These are phyloP conservation scores for Matsumurasca onukii DNA, from an alignment of 1,140 invertebrate species.

Conservation along the genomic window DNA sequence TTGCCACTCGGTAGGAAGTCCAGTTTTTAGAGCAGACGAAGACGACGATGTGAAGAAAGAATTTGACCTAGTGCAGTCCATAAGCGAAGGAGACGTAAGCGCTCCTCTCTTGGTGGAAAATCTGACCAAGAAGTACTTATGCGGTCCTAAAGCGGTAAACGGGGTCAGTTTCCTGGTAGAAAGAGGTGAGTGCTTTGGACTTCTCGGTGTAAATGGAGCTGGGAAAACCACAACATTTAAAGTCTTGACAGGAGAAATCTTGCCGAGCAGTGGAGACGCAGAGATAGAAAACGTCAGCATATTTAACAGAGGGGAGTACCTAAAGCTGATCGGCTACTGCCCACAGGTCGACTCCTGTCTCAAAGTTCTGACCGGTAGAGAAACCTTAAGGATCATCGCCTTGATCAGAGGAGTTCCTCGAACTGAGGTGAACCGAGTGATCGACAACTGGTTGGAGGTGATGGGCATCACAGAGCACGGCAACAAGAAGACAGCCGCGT, in stretches of 20 bases:
- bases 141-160: slow-evolving; percentile 60
- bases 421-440: slow-evolving; percentile 59
- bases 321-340: slow-evolving; percentile 70
- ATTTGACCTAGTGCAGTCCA: not conserved
- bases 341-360: slow-evolving; percentile 84
- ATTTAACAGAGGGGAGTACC: not conserved
- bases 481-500: slow-evolving; percentile 73
- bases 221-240: slow-evolving; percentile 85
- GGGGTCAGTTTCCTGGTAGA: slow-evolving; percentile 66
- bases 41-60: slow-evolving; percentile 1
- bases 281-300: slow-evolving; percentile 12
- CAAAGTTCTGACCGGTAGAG: slow-evolving; percentile 81
- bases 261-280: slow-evolving; percentile 36
- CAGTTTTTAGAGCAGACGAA: not conserved
- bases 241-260: slow-evolving; percentile 75
- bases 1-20: not conserved
- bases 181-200: slow-evolving; percentile 83
- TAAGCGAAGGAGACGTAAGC: not conserved
- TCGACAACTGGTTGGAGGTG: slow-evolving; percentile 69
- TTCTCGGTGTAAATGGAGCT: slow-evolving; percentile 87
- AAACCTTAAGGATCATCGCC: slow-evolving; percentile 80
- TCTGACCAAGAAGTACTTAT: slow-evolving; percentile 38
- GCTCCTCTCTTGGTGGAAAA: slow-evolving; percentile 33
- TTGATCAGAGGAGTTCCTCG: slow-evolving; percentile 72
- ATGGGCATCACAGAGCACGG: slow-evolving; percentile 80